Conservation (phyloP, 2,888 invertebrate genomes). For the Polia nebulosa region DNA sequence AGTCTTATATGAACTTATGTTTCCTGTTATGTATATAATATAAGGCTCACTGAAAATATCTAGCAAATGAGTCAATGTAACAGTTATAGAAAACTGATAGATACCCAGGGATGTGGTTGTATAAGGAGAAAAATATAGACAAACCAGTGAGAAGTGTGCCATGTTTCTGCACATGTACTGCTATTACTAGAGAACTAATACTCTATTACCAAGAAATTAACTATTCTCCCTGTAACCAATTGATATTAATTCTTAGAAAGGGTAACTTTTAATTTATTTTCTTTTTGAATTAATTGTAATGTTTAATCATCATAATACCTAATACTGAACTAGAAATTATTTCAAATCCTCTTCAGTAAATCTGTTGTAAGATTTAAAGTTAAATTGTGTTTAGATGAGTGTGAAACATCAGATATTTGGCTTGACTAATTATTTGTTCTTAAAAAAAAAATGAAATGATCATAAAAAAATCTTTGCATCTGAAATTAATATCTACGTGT, state of each 20-base stretch:
- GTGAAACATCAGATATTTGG: not conserved
- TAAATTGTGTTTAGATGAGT: no score
- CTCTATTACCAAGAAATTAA: not conserved
- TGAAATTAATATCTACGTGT: not conserved
- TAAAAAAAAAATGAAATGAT: no score
- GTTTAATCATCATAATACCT: no score
- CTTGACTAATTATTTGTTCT: no score
- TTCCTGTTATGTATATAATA: not conserved
- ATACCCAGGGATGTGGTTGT: not conserved
- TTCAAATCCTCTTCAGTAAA: not conserved
- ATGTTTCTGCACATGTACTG: not conserved
- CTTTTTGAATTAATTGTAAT: no score
- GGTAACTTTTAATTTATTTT: no score
- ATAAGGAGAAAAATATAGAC: not conserved
- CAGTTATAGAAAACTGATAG: conserved; percentile 1
- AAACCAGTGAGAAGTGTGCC: not conserved
- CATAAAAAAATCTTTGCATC: no score
- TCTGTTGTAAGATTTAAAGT: not conserved
- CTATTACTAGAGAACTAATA: no score
- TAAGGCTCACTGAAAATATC: not conserved
- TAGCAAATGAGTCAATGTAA: not conserved
- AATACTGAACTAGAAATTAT: no score
- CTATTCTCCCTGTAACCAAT: not conserved
- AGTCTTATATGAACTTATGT: not conserved
- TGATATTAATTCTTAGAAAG: not conserved